Evolutionary conservation across 2,888 invertebrate species (phyloP).

Genomic region (Leptarthrus brevirostris): DNA sequence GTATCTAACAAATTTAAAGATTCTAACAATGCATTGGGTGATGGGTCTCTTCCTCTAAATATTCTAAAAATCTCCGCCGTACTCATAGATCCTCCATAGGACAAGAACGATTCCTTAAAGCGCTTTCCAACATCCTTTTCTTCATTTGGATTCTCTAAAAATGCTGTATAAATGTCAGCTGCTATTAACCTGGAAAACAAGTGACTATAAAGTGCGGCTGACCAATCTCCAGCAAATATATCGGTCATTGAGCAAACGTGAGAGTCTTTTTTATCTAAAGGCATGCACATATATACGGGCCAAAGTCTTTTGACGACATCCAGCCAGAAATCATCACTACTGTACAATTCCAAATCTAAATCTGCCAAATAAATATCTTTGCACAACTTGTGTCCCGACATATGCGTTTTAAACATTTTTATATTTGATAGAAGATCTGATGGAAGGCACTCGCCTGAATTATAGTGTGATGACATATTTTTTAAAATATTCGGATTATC

Average conservation of each 20-base stretch:
- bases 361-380: constrained; percentile 83
- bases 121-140: constrained; percentile 67
- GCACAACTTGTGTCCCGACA: constrained; percentile 84
- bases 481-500: constrained; percentile 73
- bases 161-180: constrained; percentile 89
- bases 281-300: constrained; percentile 83
- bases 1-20: constrained; percentile 60
- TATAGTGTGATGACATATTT: constrained; percentile 79
- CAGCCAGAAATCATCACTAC: constrained; percentile 83
- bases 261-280: constrained; percentile 81
- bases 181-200: constrained; percentile 91
- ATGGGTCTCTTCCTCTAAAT: constrained; percentile 93
- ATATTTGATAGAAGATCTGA: constrained; percentile 74
- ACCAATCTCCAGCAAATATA: constrained; percentile 86
- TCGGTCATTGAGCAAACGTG: constrained; percentile 87
- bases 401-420: constrained; percentile 74
- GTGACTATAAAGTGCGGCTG: constrained; percentile 86
- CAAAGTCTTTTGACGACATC: constrained; percentile 82
- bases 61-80: constrained; percentile 88
- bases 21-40: constrained; percentile 80
- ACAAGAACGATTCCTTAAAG: constrained; percentile 85
- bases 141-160: constrained; percentile 64
- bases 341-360: constrained; percentile 85
- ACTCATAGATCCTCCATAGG: constrained; percentile 83
- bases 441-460: constrained; percentile 78